Conservation (phyloP, 2,888 invertebrate genomes). For the Lepidochrysops patricia region DNA sequence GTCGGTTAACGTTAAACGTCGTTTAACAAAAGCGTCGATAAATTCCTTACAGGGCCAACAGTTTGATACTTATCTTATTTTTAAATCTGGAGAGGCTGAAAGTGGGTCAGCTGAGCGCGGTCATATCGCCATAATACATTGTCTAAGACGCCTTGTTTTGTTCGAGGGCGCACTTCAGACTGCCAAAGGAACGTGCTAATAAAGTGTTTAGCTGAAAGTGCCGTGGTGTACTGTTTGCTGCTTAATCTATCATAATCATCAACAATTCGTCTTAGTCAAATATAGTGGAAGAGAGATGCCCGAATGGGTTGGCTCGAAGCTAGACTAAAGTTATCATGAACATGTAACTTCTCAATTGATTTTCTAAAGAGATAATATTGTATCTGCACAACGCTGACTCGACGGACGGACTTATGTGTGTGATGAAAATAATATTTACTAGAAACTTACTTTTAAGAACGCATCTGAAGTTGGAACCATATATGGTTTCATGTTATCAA, state of each 20-base stretch:
- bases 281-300: too few species aligned
- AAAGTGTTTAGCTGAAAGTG: constrained; percentile 13
- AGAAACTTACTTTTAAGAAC: too few species aligned
- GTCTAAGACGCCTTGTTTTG: constrained; percentile 40
- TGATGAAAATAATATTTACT: too few species aligned
- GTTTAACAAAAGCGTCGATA: constrained; percentile 6
- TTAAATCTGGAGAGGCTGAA: constrained; percentile 14
- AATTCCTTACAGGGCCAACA: constrained; percentile 15
- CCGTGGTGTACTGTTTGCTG: background rate
- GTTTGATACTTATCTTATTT: constrained; percentile 17
- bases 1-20: background rate
- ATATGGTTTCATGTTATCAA: too few species aligned
- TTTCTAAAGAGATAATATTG: too few species aligned
- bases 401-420: too few species aligned
- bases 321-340: too few species aligned
- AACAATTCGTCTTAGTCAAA: too few species aligned
- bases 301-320: too few species aligned
- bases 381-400: too few species aligned
- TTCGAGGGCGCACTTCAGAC: constrained; percentile 35
- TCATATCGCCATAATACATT: constrained; percentile 10
- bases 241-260: background rate
- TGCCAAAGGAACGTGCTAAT: constrained; percentile 29
- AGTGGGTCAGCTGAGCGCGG: constrained; percentile 12
- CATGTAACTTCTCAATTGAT: too few species aligned
- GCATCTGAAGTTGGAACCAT: too few species aligned